Conservation (phyloP, 2,113 vertebrate genomes). For the Pachycephala philippinensis region DNA sequence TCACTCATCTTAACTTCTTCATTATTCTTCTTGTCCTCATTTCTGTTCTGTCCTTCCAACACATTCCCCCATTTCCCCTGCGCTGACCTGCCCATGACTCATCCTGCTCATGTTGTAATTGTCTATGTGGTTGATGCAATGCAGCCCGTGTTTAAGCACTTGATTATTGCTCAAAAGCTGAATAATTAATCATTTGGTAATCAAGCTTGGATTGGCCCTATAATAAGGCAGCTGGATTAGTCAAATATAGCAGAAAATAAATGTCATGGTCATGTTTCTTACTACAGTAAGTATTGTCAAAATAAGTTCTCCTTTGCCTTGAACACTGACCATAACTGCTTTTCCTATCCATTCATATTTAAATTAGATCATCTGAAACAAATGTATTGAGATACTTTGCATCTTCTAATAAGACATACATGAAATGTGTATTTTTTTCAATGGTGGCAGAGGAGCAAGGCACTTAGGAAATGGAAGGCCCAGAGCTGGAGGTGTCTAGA, state of each 20-base stretch:
- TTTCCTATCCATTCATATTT: background rate
- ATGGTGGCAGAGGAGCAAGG: background rate
- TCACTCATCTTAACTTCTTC: background rate
- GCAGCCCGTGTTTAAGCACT: background rate
- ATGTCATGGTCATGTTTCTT: background rate
- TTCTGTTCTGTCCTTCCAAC: background rate
- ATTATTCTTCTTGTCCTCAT: background rate
- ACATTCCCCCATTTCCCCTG: rapidly evolving
- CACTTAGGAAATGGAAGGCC: background rate
- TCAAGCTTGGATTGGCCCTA: background rate
- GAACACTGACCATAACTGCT: background rate
- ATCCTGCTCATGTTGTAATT: background rate
- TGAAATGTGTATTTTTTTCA: background rate
- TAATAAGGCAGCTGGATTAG: background rate
- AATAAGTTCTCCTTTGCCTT: background rate
- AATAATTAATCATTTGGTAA: background rate
- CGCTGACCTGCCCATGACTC: background rate
- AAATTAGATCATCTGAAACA: background rate
- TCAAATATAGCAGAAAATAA: background rate
- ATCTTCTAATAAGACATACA: background rate
- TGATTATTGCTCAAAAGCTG: background rate
- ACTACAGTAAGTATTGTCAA: background rate
- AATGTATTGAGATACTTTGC: background rate
- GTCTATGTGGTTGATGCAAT: background rate
- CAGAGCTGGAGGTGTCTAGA: background rate